These are phyloP conservation scores for Ceyx cyanopectus DNA, from an alignment of 2,113 vertebrate genomes.

Conservation along the genomic window DNA sequence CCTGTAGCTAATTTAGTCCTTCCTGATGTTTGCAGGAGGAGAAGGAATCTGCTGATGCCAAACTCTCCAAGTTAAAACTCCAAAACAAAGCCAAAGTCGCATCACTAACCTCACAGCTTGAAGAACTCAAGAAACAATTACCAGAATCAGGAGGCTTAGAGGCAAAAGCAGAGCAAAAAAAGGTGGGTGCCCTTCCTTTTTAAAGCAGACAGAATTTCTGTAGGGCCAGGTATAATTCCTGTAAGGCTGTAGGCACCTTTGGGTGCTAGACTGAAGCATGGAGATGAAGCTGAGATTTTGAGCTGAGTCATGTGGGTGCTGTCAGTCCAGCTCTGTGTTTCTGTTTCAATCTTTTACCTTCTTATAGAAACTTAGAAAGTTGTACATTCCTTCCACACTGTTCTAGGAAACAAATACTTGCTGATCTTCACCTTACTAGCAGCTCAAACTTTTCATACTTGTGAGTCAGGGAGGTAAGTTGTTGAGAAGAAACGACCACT, in stretches of 20 bases:
- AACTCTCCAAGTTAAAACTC: conserved; percentile 87
- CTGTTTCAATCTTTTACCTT: neutral
- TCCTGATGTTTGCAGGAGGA: conserved; percentile 75
- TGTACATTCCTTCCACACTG: neutral
- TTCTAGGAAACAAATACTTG: neutral
- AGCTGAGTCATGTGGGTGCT: neutral
- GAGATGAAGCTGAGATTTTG: neutral
- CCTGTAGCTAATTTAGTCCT: neutral
- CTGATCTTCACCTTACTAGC: neutral
- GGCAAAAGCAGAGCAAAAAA: conserved; percentile 77
- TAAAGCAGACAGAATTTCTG: neutral
- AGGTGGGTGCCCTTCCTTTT: conserved; percentile 59
- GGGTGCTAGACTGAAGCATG: neutral
- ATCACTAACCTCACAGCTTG: conserved; percentile 84
- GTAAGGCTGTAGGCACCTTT: neutral
- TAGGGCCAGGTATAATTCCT: neutral
- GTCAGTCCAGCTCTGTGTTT: neutral
- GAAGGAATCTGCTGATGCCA: conserved; percentile 85
- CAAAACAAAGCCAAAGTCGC: conserved; percentile 91
- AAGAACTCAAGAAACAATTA: conserved; percentile 84
- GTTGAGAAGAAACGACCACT: neutral
- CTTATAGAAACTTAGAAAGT: neutral
- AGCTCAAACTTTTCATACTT: neutral
- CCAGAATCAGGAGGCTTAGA: conserved; percentile 52
- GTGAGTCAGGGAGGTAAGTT: neutral